Evolutionary conservation across 1,140 invertebrate genomes (phyloP).

Genomic region (Tribolium madens): DNA sequence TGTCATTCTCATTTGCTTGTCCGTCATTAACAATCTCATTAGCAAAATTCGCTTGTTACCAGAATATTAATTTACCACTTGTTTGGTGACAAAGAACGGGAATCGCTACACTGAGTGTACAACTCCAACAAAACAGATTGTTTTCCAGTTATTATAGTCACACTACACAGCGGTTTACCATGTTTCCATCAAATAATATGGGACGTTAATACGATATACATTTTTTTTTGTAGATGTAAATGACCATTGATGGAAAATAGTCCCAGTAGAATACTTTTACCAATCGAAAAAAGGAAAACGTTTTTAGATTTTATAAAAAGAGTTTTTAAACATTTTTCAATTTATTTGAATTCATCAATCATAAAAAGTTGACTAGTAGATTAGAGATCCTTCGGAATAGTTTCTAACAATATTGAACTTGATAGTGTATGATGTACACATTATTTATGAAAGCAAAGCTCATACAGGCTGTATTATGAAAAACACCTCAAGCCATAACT

Average conservation of each 20-base stretch:
- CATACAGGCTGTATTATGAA: too few species aligned
- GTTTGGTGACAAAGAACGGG: slow-evolving; percentile 5
- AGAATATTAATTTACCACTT: slow-evolving; percentile 32
- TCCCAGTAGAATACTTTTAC: not conserved
- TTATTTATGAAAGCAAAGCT: not conserved
- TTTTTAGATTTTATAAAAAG: not conserved
- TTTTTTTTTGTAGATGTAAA: not conserved
- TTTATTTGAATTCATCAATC: not conserved
- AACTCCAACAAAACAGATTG: slow-evolving; percentile 29
- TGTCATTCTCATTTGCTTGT: slow-evolving; percentile 33
- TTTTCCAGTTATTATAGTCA: slow-evolving; percentile 29
- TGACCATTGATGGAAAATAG: not conserved
- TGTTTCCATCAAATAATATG: slow-evolving; percentile 25
- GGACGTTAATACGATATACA: slow-evolving; percentile 2
- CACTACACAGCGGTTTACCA: not conserved
- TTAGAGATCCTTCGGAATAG: not conserved
- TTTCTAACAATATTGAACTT: not conserved
- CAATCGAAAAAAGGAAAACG: not conserved
- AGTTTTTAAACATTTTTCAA: not conserved
- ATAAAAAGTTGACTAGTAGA: not conserved
- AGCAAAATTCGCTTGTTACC: slow-evolving; percentile 2
- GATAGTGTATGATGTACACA: not conserved
- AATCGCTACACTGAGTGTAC: not conserved
- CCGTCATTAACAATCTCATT: slow-evolving; percentile 42
- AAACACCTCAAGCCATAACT: too few species aligned